Conservation (phyloP, 2,888 invertebrate species). For the Morpho helenor region DNA sequence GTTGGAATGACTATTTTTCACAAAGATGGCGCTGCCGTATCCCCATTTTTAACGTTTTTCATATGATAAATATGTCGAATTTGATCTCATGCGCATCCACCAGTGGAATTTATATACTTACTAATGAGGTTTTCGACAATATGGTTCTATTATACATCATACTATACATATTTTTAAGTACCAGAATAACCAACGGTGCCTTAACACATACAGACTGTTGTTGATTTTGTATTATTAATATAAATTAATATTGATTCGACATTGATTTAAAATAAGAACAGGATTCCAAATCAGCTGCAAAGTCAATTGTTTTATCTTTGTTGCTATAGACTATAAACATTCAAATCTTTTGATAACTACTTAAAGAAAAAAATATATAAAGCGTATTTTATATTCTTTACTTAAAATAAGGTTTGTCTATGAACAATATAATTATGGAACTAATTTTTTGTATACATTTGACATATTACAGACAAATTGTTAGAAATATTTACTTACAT, state of each 20-base stretch:
- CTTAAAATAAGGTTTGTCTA: no score
- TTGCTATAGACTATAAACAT: no score
- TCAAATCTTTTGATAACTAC: no score
- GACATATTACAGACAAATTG: no score
- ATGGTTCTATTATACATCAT: conserved; percentile 37
- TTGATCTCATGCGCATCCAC: conserved; percentile 75
- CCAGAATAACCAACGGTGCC: conserved; percentile 67
- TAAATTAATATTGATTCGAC: conserved; percentile 9
- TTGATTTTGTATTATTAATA: conserved; percentile 28
- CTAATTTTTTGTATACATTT: no score
- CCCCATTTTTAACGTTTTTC: conserved; percentile 20
- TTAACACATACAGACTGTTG: conserved; percentile 40
- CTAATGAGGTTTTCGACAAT: conserved; percentile 23
- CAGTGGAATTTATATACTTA: conserved; percentile 59
- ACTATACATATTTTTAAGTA: conserved; percentile 34
- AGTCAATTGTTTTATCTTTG: no score
- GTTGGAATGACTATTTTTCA: neutral
- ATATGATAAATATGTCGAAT: conserved; percentile 50
- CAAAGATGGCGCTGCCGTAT: neutral
- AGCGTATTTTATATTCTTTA: no score
- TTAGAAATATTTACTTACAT: no score
- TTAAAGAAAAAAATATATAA: no score
- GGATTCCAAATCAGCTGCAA: neutral
- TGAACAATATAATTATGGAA: no score
- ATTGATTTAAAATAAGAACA: conserved; percentile 11